Evolutionary conservation across 37 sponge, comb jelly and placozoan species (phyloP), one percentile per base, ranked within the genome.

Genomic region (Haliclona indistincta): DNA sequence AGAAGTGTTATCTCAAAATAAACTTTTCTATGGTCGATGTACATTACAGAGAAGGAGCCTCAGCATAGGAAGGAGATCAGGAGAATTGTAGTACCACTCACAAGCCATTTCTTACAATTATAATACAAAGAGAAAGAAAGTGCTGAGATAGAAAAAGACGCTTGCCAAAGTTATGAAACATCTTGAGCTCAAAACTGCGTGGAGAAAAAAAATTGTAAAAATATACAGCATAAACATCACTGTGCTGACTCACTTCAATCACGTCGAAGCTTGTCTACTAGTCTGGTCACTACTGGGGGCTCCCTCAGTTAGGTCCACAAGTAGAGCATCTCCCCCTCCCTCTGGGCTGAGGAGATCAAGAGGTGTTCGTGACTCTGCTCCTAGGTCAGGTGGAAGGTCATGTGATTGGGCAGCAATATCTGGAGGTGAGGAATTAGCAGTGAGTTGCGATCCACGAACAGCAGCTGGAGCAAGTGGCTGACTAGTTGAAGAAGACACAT

Each of bases 301-400:
- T 47, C 51, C 51, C 15, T 58, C 60, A 58, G 60, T 58, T n/a
- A 58, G 28, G n/a, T 58, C 60, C n/a, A n/a, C n/a, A 11, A 58
- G 22, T n/a, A 26, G 60, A 7, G 26, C 13, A 20, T 58, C 60
- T n/a, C 23, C 7, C 7, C 28, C 60, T n/a, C 60, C 60, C 28
- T 58, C 60, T 25, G 60, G 60, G n/a, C n/a, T 58, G 6, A 58
- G 60, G 6, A 58, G 25, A 20, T 58, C 60, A n/a, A 58, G 7
- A 7, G 60, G 22, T 17, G 10, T 10, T 7, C 28, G 60, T 6
- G 60, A 58, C 28, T 58, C 60, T n/a, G 28, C 60, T n/a, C 26
- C 60, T 58, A 58, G 28, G 25, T 58, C 60, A 25, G 60, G 60
- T n/a, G 60, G 60, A n/a, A 58, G 60, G 7, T 20, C n/a, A 58